phyloP scores from a whole-genome alignment of 2,797 vertebrate species.

The Aplochiton taeniatus region DNA sequence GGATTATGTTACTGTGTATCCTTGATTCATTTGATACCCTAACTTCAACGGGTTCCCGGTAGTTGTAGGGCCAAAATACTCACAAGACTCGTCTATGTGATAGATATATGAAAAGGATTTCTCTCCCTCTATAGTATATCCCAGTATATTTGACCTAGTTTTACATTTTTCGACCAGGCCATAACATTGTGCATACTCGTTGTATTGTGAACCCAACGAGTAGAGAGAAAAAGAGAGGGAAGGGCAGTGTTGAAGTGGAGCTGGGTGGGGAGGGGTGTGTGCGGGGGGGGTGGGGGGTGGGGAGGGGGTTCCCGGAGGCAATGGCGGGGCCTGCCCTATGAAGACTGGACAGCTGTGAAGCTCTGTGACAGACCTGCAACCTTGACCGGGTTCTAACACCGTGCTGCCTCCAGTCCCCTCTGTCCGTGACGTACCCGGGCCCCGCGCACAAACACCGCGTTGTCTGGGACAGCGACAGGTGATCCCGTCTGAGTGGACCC shows the following conservation, averaged over 20 bases:
- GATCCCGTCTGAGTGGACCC: constrained; percentile 42
- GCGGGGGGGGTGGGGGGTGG: no score
- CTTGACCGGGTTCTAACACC: constrained; percentile 53
- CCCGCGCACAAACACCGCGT: constrained; percentile 50
- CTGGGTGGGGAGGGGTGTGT: no score
- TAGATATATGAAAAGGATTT: no score
- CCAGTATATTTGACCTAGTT: no score
- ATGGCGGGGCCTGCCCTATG: no score
- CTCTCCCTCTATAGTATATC: no score
- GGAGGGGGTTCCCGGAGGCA: no score
- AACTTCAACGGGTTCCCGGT: no score
- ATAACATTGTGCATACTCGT: not conserved
- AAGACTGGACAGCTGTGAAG: not conserved
- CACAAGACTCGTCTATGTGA: no score
- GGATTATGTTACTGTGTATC: not conserved
- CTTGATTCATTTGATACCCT: not conserved
- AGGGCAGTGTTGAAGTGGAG: no score
- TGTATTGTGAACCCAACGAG: not conserved
- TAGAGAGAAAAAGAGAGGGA: not conserved
- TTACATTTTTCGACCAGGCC: no score
- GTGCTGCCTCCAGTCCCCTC: constrained; percentile 31
- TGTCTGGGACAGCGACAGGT: constrained; percentile 68
- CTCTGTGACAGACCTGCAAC: constrained; percentile 43
- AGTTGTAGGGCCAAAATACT: not conserved
- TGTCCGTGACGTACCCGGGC: constrained; percentile 34